Evolutionary conservation across 2,113 vertebrate genomes (phyloP), one percentile per base, ranked within the genome.

Genomic region (Anoura caudifer): DNA sequence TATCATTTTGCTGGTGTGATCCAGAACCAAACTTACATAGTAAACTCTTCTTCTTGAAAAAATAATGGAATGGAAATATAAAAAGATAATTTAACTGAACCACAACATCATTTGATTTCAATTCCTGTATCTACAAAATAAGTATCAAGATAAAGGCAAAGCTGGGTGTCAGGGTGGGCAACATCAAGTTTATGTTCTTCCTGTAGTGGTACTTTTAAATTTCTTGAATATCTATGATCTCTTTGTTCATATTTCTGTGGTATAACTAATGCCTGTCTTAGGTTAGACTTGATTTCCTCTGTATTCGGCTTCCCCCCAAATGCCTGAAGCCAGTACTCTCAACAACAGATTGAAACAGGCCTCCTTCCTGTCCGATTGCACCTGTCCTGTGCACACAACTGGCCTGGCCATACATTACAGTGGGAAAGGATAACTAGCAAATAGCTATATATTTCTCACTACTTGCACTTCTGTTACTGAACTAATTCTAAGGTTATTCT

Each of bases 81-180:
- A 65, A 80, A 93, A 95, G 17, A 85, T 26, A 89, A 54, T 93
- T 89, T 77, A 83, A 87, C 11, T 75, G 31, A 90, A 87, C 47
- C 52, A 82, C 87, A 47, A 96, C 52, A 41, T 93, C 17, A 77
- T 81, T 79, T 65, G 19, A 67, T 77, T 50, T 80, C 41, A 41
- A 17, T 59, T 65, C 81, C 33, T 38, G 12, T 75, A 73, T 79
- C 90, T 90, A 5, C 87, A 76, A 84, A 96, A 33, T 75, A 56
- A 91, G 1, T 82, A 87, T 76, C 56, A 59, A 59, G 56, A 59
- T 24, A 59, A 59, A 59, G 56, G 56, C 56, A 10, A 59, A 59
- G 56, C 3, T 59, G 56, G 22, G 56, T 12, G 4, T 61, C 59
- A 61, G 59, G 59, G 59, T 61, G 38, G 95, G 54, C 36, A 91